These are phyloP conservation scores for Elegia similella DNA, from an alignment of 2,888 invertebrate genomes.

Conservation along the genomic window DNA sequence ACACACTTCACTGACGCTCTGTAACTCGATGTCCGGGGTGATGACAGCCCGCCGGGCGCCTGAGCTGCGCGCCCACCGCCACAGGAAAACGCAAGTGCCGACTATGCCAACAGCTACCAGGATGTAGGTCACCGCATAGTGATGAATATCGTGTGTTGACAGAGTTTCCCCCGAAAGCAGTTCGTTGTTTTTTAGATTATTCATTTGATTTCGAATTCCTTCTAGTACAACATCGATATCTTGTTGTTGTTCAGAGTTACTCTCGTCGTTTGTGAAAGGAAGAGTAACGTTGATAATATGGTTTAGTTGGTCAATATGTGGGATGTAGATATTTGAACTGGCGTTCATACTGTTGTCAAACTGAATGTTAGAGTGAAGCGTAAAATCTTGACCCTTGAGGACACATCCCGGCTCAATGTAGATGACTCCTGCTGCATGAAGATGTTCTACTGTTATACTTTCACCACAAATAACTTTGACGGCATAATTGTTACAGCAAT, in stretches of 20 bases:
- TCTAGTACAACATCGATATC: background rate
- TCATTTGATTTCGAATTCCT: background rate
- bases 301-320: background rate
- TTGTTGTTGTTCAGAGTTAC: background rate
- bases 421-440: background rate
- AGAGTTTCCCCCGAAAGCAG: background rate
- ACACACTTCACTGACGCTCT: background rate
- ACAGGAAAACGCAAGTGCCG: background rate
- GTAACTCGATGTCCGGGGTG: conserved; percentile 3
- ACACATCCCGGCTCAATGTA: background rate
- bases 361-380: background rate
- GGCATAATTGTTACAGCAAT: background rate
- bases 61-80: background rate
- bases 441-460: background rate
- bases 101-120: background rate
- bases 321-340: background rate
- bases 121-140: conserved; percentile 1
- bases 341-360: background rate
- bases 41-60: background rate
- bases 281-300: background rate
- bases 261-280: background rate
- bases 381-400: conserved; percentile 2
- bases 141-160: background rate
- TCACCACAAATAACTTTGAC: background rate
- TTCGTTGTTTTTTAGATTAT: background rate